These are phyloP conservation scores for Oscarella lobularis DNA, from an alignment of 37 sponge, comb jelly and placozoan species.

Conservation along the genomic window DNA sequence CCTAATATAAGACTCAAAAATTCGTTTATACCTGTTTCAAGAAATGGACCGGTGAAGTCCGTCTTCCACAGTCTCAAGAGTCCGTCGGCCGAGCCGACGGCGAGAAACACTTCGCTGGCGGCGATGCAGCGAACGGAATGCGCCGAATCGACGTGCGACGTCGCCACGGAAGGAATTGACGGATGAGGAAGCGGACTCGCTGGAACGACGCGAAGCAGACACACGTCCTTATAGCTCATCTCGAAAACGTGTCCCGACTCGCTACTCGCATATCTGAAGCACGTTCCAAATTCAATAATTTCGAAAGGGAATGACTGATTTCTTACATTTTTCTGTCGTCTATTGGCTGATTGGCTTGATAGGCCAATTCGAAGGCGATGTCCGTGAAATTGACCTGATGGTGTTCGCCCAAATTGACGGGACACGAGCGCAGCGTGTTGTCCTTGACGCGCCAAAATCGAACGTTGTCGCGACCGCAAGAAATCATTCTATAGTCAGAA, in stretches of 20 bases:
- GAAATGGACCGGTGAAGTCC: conserved; percentile 48
- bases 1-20: background rate
- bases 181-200: too few relatives aligned
- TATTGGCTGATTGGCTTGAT: too few relatives aligned
- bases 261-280: too few relatives aligned
- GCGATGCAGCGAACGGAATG: conserved; percentile 41
- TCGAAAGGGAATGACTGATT: too few relatives aligned
- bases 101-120: conserved; percentile 57
- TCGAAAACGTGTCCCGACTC: too few relatives aligned
- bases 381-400: conserved; percentile 72
- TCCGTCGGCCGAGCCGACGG: conserved; percentile 73
- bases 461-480: conserved; percentile 78
- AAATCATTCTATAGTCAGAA: conserved; percentile 68
- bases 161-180: too few relatives aligned
- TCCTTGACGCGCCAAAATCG: conserved; percentile 68
- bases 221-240: too few relatives aligned
- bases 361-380: conserved; percentile 44
- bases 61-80: conserved; percentile 69
- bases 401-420: conserved; percentile 55
- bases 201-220: too few relatives aligned
- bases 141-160: too few relatives aligned
- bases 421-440: conserved; percentile 48
- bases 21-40: conserved; percentile 61
- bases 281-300: too few relatives aligned
- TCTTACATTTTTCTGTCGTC: conserved; percentile 33